Evolutionary conservation across 2,888 invertebrate genomes (phyloP).

Genomic region (Tinea semifulvella): DNA sequence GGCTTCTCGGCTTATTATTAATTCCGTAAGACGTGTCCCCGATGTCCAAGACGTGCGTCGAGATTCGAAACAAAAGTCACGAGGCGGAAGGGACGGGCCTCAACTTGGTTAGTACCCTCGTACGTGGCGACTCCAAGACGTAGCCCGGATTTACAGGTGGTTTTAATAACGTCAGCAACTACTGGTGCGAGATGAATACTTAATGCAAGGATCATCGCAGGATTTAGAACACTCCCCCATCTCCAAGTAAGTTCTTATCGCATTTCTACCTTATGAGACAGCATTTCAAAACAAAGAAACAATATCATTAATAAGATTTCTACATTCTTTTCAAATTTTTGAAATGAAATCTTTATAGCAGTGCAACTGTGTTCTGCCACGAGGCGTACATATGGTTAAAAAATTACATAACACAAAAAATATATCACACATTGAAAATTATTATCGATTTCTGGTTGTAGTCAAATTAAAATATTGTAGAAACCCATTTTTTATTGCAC

Average conservation of each 20-base stretch:
- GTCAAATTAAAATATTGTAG: too few species aligned
- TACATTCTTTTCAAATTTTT: too few species aligned
- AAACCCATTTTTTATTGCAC: too few species aligned
- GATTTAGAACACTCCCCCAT: slow-evolving; percentile 22
- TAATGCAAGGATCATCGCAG: slow-evolving; percentile 54
- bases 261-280: too few species aligned
- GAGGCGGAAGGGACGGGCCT: slow-evolving; percentile 47
- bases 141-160: slow-evolving; percentile 56
- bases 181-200: slow-evolving; percentile 66
- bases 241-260: neutral
- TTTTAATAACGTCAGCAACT: slow-evolving; percentile 62
- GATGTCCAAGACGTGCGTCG: slow-evolving; percentile 67
- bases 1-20: slow-evolving; percentile 66
- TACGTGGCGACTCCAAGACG: slow-evolving; percentile 27
- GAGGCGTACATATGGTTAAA: too few species aligned
- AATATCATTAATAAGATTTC: too few species aligned
- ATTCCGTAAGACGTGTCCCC: slow-evolving; percentile 68
- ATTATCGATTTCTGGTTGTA: too few species aligned
- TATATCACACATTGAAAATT: too few species aligned
- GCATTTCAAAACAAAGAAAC: too few species aligned
- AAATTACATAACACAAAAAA: too few species aligned
- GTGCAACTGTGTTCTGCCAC: too few species aligned
- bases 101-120: slow-evolving; percentile 17
- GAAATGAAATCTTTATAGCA: too few species aligned
- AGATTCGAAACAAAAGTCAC: slow-evolving; percentile 66